A percentile compares a stretch with the other conserved stretches of the same genome.
These are phyloP conservation scores for Anagrus nilaparvatae DNA, from an alignment of 1,140 invertebrate species.

Conservation along the genomic window DNA sequence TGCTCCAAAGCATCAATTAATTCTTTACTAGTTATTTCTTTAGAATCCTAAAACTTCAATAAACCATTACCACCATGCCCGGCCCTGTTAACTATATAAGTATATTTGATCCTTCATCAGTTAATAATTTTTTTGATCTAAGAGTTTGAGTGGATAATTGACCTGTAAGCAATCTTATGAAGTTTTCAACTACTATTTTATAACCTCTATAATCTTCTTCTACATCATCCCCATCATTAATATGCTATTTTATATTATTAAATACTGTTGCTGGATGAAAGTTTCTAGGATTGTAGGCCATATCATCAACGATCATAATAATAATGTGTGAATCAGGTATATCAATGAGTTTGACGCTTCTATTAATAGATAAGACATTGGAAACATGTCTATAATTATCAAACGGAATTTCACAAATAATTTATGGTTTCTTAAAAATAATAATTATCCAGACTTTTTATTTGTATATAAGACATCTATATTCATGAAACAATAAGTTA, in stretches of 20 bases:
- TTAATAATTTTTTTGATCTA: slow-evolving; percentile 87
- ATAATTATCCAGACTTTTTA: too few relatives aligned
- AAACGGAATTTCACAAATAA: too few relatives aligned
- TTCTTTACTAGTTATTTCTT: slow-evolving; percentile 98
- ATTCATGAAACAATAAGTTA: too few relatives aligned
- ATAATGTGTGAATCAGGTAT: slow-evolving; percentile 97
- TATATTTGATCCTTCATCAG: slow-evolving; percentile 96
- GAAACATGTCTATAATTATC: slow-evolving; percentile 98
- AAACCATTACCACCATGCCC: slow-evolving; percentile 99
- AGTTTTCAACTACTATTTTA: slow-evolving; percentile 97
- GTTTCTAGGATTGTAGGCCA: slow-evolving; percentile 98
- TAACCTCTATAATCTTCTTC: slow-evolving; percentile 99
- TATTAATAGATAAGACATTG: slow-evolving; percentile 96
- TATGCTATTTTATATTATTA: slow-evolving; percentile 95
- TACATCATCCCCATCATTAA: slow-evolving; percentile 98
- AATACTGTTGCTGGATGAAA: slow-evolving; percentile 96
- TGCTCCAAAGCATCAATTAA: slow-evolving; percentile 97
- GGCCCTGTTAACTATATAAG: slow-evolving; percentile 93
- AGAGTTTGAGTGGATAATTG: slow-evolving; percentile 83
- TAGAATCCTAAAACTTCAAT: slow-evolving; percentile 98
- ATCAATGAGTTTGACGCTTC: slow-evolving; percentile 93
- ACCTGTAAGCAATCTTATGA: slow-evolving; percentile 91
- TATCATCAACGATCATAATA: slow-evolving; percentile 98
- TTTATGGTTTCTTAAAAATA: too few relatives aligned
- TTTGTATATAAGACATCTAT: too few relatives aligned